Evolutionary conservation across 2,797 vertebrate species (phyloP), one percentile per base, ranked within the genome.

Genomic region (Rhabdomys pumilio): DNA sequence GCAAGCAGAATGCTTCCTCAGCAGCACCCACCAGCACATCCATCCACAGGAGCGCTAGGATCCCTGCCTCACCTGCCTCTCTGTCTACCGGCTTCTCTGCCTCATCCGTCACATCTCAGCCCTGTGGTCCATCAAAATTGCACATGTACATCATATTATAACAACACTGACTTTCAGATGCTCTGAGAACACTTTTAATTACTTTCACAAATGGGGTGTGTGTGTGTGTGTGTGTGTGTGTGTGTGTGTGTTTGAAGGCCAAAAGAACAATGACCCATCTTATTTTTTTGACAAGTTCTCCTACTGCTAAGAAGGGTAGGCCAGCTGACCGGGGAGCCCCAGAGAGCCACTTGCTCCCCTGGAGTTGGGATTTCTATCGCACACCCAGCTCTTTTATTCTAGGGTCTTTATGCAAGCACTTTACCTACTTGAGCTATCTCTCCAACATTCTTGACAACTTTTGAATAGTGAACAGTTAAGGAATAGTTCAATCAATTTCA

Each of bases 121-220:
- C 87, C 57, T 57, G 80, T 3, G 1, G 9, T 47, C 80, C 63
- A 88, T 65, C 80, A 91, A 69, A 86, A 88, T 22, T 31, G 29
- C 22, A 83, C 34, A 38, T 31, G 17, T 0, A 19, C 92, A 9
- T 86, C n/a, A 55, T 38, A 55, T 73, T 31, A 53, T 63, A 79
- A 50, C 15, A 85, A 38, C 26, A 57, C 9, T 88, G 59, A 84
- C 67, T 61, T 94, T 86, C n/a, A 90, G 95, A 57, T 69, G 55
- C 67, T 84, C 53, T 47, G 8, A 59, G 24, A 17, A 29, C 17
- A 67, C 59, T 94, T 65, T 86, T 65, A 65, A 73, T 53, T 86
- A 75, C 22, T 69, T 31, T 75, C 26, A 53, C 90, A 84, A 47
- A 24, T 26, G 47, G 4, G 1, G 81, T 3, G 59, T 26, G 19